These are phyloP conservation scores for Perca fluviatilis DNA, from an alignment of 2,113 vertebrate species.

Conservation along the genomic window DNA sequence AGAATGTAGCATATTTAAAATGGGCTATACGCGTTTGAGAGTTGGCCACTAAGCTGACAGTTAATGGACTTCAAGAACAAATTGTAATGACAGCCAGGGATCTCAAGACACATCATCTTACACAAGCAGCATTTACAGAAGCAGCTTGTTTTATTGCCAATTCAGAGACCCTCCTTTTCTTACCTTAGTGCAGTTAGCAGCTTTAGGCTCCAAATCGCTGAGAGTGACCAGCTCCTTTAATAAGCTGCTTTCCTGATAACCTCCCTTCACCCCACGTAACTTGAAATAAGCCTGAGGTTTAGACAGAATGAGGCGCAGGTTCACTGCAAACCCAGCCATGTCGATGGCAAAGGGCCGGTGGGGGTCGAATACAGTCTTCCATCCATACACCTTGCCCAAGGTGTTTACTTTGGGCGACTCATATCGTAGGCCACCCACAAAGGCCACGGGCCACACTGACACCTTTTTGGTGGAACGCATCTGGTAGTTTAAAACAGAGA, in stretches of 20 bases:
- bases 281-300: constrained; percentile 91
- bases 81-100: constrained; percentile 21
- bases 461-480: constrained; percentile 90
- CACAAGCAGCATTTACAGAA: not conserved
- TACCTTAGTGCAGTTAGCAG: constrained; percentile 92
- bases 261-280: constrained; percentile 89
- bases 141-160: constrained; percentile 9
- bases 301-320: constrained; percentile 87
- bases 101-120: not conserved
- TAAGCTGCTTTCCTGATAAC: constrained; percentile 91
- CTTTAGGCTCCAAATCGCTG: constrained; percentile 89
- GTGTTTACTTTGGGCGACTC: constrained; percentile 89
- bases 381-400: constrained; percentile 89
- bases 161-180: constrained; percentile 35
- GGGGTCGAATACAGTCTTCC: constrained; percentile 91
- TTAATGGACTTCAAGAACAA: constrained; percentile 34
- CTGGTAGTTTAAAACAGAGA: constrained; percentile 71
- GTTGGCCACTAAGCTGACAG: constrained; percentile 38
- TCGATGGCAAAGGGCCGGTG: constrained; percentile 91
- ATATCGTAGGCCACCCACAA: constrained; percentile 88
- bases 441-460: constrained; percentile 92
- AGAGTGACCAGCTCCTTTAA: constrained; percentile 90
- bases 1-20: constrained; percentile 27
- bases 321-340: constrained; percentile 92
- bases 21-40: not conserved